Base-by-base conservation (phyloP, 92 coral and sea anemone genomes). In the Phenganax stokvisi region DNA sequence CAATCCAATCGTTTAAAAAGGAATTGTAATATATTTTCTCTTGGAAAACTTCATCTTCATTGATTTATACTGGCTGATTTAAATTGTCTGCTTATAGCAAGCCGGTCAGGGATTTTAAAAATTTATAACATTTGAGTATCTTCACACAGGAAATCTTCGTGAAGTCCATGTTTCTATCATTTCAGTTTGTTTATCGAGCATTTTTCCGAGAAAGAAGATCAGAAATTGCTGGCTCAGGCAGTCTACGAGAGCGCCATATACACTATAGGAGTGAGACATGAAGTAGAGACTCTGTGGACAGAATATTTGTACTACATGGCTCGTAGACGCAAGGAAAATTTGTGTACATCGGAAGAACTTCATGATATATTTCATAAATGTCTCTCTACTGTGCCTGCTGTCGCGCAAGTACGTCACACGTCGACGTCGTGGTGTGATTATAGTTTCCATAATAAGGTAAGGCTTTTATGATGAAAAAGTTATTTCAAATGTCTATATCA, bases 381-480 rank as follows among this genome's bases (percentile, higher is more conserved):
- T 74, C 89, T 96, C n/a, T 75, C 90, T 67, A 90, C 96, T 0
- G 90, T 88, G 44, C 91, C 94, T 61, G 82, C 90, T 8, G 85
- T 89, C 76, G 77, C 88, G 64, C 84, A 90, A 25, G 44, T 92
- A 60, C 92, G 91, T 52, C 75, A 83, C 74, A 85, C 92, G n/a
- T 84, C 92, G 29, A 78, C 76, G 55, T 78, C 82, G 9, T 92
- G 97, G 97, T 91, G 87, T 62, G 97, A 96, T 77, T 92, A 91
- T 75, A 87, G 88, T 69, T 92, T 96, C 87, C 92, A 96, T 61
- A 96, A 96, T 77, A 87, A 96, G 96, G 99, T 94, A 54, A 76
- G 10, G 27, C 5, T 0, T 37, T 37, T 37, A 5, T 5, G 5
- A 37, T 5, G 47, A 37, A 37, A 37, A 37, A 1, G 47, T 37